Evolutionary conservation across 2,888 invertebrate genomes (phyloP).

Genomic region (Cheilosia vernalis): DNA sequence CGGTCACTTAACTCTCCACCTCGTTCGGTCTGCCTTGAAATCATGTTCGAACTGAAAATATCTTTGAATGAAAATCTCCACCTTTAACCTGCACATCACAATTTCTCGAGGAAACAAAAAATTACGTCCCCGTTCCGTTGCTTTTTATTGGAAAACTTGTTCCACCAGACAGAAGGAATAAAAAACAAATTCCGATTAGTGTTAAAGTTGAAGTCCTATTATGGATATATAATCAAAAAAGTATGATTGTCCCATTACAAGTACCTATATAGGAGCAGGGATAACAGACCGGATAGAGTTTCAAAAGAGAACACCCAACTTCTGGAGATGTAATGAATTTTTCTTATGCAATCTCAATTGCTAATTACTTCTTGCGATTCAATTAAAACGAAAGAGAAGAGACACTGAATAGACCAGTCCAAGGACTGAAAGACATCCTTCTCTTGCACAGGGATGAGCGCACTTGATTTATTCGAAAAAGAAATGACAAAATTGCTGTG

Average conservation of each 20-base stretch:
- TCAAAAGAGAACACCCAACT: neutral
- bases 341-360: slow-evolving; percentile 62
- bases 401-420: neutral
- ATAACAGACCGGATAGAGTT: neutral
- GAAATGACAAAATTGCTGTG: neutral
- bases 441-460: neutral
- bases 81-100: neutral
- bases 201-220: slow-evolving; percentile 18
- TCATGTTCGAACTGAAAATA: neutral
- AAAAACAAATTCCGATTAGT: slow-evolving; percentile 22
- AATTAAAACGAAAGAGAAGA: slow-evolving; percentile 42
- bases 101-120: neutral
- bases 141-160: slow-evolving; percentile 47
- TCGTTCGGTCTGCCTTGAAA: neutral
- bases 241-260: slow-evolving; percentile 47
- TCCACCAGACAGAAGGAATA: neutral
- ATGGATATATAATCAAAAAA: slow-evolving; percentile 23
- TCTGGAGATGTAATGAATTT: slow-evolving; percentile 55
- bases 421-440: slow-evolving; percentile 10
- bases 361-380: slow-evolving; percentile 72
- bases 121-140: neutral
- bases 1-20: slow-evolving; percentile 45
- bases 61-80: slow-evolving; percentile 17
- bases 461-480: slow-evolving; percentile 34
- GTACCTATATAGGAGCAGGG: slow-evolving; percentile 1